These are phyloP conservation scores for Puma concolor DNA, from an alignment of 2,113 vertebrate genomes.

Conservation along the genomic window DNA sequence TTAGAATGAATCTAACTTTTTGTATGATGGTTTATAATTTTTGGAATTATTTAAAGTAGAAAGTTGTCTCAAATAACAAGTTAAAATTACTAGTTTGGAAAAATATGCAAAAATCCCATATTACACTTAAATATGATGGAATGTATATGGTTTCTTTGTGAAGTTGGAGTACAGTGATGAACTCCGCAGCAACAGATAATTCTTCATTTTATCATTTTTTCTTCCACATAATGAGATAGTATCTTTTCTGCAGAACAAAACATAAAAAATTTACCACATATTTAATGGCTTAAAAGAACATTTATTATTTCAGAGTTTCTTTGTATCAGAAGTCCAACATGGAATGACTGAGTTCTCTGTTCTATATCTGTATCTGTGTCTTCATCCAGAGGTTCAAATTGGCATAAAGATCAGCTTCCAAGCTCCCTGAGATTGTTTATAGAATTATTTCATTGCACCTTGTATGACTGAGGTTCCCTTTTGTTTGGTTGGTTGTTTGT, in stretches of 20 bases:
- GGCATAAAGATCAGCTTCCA: neutral
- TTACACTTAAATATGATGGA: neutral
- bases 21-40: neutral
- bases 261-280: neutral
- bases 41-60: neutral
- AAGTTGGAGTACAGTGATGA: neutral
- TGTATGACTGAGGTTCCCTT: neutral
- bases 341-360: neutral
- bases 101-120: neutral
- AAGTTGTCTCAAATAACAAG: neutral
- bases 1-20: neutral
- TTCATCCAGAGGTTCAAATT: neutral
- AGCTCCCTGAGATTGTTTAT: neutral
- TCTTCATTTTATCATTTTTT: neutral
- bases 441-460: neutral
- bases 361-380: neutral
- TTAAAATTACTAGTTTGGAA: neutral
- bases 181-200: neutral
- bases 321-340: neutral
- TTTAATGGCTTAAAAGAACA: neutral
- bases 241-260: neutral
- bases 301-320: neutral
- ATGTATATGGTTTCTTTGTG: neutral
- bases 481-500: neutral
- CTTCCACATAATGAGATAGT: neutral